Evolutionary conservation across 2,797 vertebrate genomes (phyloP).

Genomic region (Mus minutoides): DNA sequence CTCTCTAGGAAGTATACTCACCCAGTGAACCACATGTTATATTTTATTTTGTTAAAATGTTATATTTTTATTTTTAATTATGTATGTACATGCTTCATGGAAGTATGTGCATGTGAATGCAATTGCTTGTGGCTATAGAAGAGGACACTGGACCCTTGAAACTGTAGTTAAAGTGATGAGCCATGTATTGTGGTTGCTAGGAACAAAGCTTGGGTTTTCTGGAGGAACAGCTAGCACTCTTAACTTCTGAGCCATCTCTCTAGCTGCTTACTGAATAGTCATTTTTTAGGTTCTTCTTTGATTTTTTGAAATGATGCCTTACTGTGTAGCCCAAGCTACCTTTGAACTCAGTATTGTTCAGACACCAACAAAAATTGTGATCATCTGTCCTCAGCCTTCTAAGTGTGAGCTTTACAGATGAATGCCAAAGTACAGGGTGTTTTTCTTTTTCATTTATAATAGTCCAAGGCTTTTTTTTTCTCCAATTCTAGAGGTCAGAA

Average conservation of each 20-base stretch:
- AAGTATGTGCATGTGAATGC: neutral
- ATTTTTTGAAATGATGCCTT: neutral
- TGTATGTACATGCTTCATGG: neutral
- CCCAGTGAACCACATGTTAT: neutral
- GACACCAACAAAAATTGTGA: neutral
- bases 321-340: neutral
- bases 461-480: neutral
- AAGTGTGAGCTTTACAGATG: neutral
- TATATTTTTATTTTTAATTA: neutral
- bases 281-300: neutral
- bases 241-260: neutral
- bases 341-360: neutral
- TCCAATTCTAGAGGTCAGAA: neutral
- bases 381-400: neutral
- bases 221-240: neutral
- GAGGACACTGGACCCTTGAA: neutral
- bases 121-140: too few species aligned
- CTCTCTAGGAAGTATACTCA: neutral
- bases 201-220: neutral
- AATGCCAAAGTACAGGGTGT: neutral
- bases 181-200: neutral
- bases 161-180: too few species aligned
- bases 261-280: neutral
- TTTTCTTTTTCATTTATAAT: conserved; percentile 29
- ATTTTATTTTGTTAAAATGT: neutral